Evolutionary conservation across 2,113 vertebrate species (phyloP), one percentile per base, ranked within the genome.

Genomic region (Tiliqua scincoides): DNA sequence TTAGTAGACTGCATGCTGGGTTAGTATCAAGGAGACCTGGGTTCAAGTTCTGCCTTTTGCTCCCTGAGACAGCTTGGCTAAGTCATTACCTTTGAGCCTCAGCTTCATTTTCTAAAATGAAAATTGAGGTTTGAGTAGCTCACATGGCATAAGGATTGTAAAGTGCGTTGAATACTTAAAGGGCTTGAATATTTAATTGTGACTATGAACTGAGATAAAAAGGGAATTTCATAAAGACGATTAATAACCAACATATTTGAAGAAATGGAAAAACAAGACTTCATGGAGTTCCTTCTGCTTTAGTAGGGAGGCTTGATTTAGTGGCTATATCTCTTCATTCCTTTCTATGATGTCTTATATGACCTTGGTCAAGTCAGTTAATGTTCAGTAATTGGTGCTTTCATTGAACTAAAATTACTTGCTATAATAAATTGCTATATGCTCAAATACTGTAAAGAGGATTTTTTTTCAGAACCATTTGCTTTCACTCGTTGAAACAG

Each of bases 151-250:
- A 63, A 75, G 30, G 61, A 10, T 52, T 84, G 37, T 48, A 84
- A 75, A 75, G 59, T 84, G 73, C 37, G 63, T 74, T 75, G 72
- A 74, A 74, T 75, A 48, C 75, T 65, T 84, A 48, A 75, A 63
- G 71, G 71, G 21, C 72, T 75, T 75, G 59, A 84, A 84, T 63
- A 74, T 63, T 84, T 63, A 84, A 84, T 75, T 62, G 40, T 27
- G 20, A 75, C 59, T 65, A 48, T 25, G 59, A 65, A 65, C 59
- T 74, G 61, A 84, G 30, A 84, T 74, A 63, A 84, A 74, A 74
- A 63, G 27, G 75, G 30, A 30, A 75, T 74, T 84, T 74, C 82
- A 74, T 83, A 83, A 83, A 83, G 54, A 61, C 72, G 68, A 83
- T 73, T 61, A 74, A 83, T 40, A 74, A 73, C 37, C 40, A 65